Conservation (phyloP, 1,140 invertebrate species). For the Ceratosolen fusciceps region DNA sequence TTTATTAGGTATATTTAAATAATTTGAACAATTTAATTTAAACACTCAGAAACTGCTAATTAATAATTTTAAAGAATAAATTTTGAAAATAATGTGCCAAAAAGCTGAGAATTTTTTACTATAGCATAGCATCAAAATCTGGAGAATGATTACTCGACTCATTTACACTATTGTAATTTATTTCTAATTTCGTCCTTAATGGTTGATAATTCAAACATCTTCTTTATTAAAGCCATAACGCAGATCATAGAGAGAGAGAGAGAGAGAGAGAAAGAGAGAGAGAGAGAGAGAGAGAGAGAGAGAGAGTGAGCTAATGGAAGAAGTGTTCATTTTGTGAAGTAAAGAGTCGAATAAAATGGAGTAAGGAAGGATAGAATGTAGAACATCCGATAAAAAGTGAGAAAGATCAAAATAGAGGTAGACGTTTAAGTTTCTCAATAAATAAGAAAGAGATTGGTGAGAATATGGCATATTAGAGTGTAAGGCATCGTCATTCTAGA, state of each 20-base stretch:
- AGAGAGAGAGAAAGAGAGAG: neutral
- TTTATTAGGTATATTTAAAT: too few species aligned
- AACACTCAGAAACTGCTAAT: too few species aligned
- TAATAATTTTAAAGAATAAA: too few species aligned
- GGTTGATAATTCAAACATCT: slow-evolving; percentile 17
- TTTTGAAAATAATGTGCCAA: too few species aligned
- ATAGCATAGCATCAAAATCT: neutral
- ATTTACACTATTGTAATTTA: neutral
- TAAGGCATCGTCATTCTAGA: neutral
- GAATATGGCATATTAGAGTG: neutral
- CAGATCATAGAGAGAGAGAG: neutral
- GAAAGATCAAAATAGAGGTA: neutral
- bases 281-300: too few species aligned
- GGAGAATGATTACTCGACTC: neutral
- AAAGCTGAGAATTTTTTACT: neutral
- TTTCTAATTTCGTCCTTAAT: neutral
- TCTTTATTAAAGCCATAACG: slow-evolving; percentile 32
- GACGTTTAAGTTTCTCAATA: neutral
- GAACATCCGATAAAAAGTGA: neutral
- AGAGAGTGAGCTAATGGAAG: neutral
- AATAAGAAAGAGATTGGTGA: neutral
- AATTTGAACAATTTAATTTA: too few species aligned
- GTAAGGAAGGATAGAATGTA: neutral
- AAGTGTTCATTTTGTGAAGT: neutral
- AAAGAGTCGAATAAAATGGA: neutral